A percentile compares a stretch with the other conserved stretches of the same genome.
Conservation (phyloP, 1,140 invertebrate species). For the Panagrolaimus sp. region DNA sequence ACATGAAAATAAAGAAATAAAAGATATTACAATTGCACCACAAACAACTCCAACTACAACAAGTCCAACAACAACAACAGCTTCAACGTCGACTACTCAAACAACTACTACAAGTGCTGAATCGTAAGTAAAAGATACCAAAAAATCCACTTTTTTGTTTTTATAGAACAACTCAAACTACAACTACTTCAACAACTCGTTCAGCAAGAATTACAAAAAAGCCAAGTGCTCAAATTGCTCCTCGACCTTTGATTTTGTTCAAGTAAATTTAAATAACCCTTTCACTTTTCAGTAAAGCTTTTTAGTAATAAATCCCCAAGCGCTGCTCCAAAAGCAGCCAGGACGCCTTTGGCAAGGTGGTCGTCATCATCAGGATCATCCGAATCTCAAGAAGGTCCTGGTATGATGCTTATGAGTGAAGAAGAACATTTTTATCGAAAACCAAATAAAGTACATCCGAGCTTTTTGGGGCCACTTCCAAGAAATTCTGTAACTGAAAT, state of each 20-base stretch:
- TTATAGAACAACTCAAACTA: neutral
- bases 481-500: neutral
- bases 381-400: slow-evolving; percentile 15
- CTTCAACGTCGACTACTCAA: neutral
- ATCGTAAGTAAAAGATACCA: neutral
- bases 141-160: neutral
- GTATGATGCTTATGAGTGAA: slow-evolving; percentile 15
- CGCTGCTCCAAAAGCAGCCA: neutral
- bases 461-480: slow-evolving; percentile 19
- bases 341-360: neutral
- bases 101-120: neutral
- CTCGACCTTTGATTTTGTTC: neutral
- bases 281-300: neutral
- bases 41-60: neutral
- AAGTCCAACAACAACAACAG: slow-evolving; percentile 12
- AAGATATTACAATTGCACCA: slow-evolving; percentile 4
- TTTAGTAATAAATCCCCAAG: neutral
- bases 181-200: neutral
- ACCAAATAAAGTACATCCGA: slow-evolving; percentile 17
- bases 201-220: neutral
- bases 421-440: slow-evolving; percentile 11
- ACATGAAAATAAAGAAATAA: neutral
- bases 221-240: neutral
- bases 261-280: neutral
- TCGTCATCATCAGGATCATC: neutral